Evolutionary conservation across 2,113 vertebrate species (phyloP).

Genomic region (Hemicordylus capensis): DNA sequence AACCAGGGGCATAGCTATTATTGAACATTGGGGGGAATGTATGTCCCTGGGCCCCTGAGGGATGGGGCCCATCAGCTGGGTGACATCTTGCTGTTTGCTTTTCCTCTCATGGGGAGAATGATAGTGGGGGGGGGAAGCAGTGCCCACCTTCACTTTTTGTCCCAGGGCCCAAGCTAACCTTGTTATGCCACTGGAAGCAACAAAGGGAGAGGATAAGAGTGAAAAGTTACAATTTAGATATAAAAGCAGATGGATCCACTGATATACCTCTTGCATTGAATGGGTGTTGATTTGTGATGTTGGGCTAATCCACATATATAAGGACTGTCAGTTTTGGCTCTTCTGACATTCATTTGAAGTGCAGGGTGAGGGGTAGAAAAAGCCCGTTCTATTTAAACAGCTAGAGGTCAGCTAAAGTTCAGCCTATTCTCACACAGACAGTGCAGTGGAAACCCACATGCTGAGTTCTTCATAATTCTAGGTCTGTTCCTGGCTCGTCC

Average conservation of each 20-base stretch:
- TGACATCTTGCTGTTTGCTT: too few relatives aligned
- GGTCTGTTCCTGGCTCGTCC: background rate
- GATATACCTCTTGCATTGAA: background rate
- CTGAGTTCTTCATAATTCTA: background rate
- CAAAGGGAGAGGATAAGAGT: background rate
- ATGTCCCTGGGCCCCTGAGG: too few relatives aligned
- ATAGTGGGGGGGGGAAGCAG: too few relatives aligned
- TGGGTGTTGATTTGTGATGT: background rate
- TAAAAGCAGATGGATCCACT: background rate
- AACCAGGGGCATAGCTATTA: too few relatives aligned
- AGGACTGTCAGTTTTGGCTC: slow-evolving; percentile 7
- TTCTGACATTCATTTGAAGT: background rate
- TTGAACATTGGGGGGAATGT: too few relatives aligned
- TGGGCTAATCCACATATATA: background rate
- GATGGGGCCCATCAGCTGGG: too few relatives aligned
- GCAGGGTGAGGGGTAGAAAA: slow-evolving; percentile 21
- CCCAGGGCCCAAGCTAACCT: too few relatives aligned
- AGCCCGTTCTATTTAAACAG: slow-evolving; percentile 25
- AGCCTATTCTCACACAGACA: background rate
- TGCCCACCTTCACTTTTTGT: too few relatives aligned
- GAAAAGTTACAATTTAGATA: background rate
- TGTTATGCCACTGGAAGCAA: too few relatives aligned
- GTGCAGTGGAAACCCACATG: background rate
- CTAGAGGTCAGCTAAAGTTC: background rate
- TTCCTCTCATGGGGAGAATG: too few relatives aligned